A percentile compares a stretch with the other conserved stretches of the same genome.
Conservation (phyloP, 2,888 invertebrate genomes). For the Balanococcus diminutus region DNA sequence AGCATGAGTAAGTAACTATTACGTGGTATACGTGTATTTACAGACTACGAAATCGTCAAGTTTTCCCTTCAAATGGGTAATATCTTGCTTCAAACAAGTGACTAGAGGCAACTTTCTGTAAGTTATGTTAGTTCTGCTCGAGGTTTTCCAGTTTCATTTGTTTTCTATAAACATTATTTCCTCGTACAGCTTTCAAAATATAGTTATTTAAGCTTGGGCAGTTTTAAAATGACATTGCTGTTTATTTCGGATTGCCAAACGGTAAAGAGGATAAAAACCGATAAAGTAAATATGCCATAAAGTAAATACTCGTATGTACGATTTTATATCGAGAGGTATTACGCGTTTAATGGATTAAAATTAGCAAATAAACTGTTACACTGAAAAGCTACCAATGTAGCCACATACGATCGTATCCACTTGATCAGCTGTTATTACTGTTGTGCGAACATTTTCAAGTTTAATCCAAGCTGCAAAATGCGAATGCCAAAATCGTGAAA, state of each 20-base stretch:
- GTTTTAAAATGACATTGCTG: not conserved
- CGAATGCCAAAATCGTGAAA: too few species aligned
- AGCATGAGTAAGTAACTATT: not conserved
- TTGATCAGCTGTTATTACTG: too few species aligned
- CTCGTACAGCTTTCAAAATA: not conserved
- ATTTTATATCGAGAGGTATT: too few species aligned
- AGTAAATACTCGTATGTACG: too few species aligned
- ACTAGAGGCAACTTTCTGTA: not conserved
- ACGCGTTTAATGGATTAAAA: too few species aligned
- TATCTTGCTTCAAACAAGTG: not conserved
- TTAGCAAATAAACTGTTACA: too few species aligned
- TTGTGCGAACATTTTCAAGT: too few species aligned
- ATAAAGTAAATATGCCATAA: too few species aligned
- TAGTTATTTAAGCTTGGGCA: not conserved
- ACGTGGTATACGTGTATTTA: not conserved
- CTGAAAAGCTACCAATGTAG: too few species aligned
- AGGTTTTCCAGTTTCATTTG: not conserved
- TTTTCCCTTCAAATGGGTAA: not conserved
- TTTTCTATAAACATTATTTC: not conserved
- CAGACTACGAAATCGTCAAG: not conserved
- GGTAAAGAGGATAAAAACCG: too few species aligned
- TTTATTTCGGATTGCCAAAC: not conserved
- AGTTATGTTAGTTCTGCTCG: not conserved
- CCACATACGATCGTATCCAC: too few species aligned
- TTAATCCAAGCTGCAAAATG: too few species aligned